Percentiles rank a stretch among this genome's conserved stretches.
Evolutionary conservation across 2,113 vertebrate species (phyloP).

Genomic region (Neolamprologus sp.): DNA sequence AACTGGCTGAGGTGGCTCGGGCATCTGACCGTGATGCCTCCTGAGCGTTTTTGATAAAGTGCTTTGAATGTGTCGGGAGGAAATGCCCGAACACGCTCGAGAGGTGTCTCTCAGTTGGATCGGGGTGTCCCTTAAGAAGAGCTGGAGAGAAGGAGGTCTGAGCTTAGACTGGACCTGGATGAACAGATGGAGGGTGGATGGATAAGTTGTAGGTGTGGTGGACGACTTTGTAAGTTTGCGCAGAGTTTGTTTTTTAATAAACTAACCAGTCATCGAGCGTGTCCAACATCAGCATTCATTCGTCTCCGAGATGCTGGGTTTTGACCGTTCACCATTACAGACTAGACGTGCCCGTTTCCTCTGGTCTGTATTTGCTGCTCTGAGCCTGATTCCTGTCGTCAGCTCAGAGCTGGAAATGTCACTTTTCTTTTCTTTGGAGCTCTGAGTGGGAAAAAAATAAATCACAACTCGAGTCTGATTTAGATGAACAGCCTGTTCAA

Average conservation of each 20-base stretch:
- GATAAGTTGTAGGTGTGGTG: background rate
- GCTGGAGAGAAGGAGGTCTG: background rate
- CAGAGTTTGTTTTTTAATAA: background rate
- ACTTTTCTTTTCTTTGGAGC: background rate
- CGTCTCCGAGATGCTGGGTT: background rate
- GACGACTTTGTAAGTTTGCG: rapidly evolving
- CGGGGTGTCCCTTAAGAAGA: background rate
- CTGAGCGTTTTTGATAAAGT: background rate
- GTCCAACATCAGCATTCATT: background rate
- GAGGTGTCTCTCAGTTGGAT: rapidly evolving
- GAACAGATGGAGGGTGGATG: background rate
- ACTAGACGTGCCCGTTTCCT: background rate
- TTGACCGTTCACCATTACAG: background rate
- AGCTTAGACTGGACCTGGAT: background rate
- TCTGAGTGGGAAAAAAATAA: background rate
- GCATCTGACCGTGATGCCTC: background rate
- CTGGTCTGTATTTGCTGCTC: background rate
- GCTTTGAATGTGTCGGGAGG: background rate
- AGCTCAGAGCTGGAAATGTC: background rate
- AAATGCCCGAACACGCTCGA: rapidly evolving
- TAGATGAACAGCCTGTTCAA: background rate
- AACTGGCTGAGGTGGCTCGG: background rate
- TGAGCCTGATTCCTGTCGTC: background rate
- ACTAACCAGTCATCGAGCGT: background rate
- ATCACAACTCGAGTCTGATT: background rate